Base-by-base conservation (phyloP, 2,797 vertebrate species). In the Coluber constrictor region DNA sequence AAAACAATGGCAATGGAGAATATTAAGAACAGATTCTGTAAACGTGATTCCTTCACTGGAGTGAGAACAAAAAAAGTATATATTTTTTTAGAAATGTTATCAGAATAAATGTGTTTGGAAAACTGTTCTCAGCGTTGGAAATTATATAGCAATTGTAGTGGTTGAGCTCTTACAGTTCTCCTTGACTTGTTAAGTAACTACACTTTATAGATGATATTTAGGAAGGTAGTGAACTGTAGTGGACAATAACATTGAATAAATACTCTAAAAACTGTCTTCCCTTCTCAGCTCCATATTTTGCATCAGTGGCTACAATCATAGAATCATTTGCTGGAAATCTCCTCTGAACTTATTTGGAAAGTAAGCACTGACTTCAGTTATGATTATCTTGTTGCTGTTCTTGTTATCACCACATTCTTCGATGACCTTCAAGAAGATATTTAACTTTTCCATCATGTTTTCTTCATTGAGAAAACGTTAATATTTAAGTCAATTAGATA, bases 391-490 rank as follows among this genome's bases (percentile, higher is more conserved):
- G 90, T 93, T 37, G 47, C 95, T 92, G 27, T 59, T 47, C 13
- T 47, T 90, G 18, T 59, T 86, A 61, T 51, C 25, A 60, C 12
- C 66, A 0, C n/a, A 37, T 59, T 92, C 96, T 95, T 93, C 94
- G 92, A 90, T 94, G 94, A 95, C 94, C 93, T 94, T 96, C 92
- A 92, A 66, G 86, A 94, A 94, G 92, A 94, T 91, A 92, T 89
- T 95, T 95, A 95, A 96, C 93, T 90, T 97, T 95, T 95, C 92
- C 95, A 86, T 92, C 54, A 89, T 90, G 92, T 91, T 94, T 96
- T 95, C 93, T 66, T 95, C 93, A 89, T 95, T 87, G 91, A 95
- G 92, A 91, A 95, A 94, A 88, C 70, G 91, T 92, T 95, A 96
- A 93, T 93, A 93, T 95, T 94, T 93, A 93, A 93, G 92, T 91